phyloP scores from a whole-genome alignment of 2,113 vertebrate genomes.

The Amazona vittata region DNA sequence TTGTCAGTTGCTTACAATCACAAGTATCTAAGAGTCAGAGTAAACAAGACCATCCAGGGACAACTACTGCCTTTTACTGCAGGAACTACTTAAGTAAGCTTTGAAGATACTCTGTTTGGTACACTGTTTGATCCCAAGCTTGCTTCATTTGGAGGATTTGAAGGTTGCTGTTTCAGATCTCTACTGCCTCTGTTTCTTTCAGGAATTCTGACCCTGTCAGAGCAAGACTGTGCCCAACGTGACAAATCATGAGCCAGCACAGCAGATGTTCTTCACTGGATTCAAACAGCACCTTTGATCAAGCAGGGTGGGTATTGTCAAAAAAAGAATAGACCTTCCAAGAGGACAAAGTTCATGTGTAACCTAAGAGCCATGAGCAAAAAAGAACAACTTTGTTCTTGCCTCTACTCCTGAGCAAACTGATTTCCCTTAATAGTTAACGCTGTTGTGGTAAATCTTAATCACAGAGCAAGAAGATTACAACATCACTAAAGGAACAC shows the following conservation, averaged over 20 bases:
- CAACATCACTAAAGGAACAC: neutral
- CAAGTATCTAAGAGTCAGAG: neutral
- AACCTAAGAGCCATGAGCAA: neutral
- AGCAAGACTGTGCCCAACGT: accelerated
- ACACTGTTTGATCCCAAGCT: neutral
- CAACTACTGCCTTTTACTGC: neutral
- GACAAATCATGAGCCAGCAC: neutral
- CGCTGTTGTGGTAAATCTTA: neutral
- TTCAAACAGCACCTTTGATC: neutral
- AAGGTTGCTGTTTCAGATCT: neutral
- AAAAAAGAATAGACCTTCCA: neutral
- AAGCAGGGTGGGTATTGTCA: neutral
- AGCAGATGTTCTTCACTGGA: neutral
- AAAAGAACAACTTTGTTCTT: neutral
- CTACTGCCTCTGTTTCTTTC: neutral
- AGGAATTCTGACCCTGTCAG: neutral
- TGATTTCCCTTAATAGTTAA: neutral
- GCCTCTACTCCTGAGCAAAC: neutral
- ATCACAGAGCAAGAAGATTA: neutral
- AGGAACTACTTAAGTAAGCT: neutral
- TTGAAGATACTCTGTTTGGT: neutral
- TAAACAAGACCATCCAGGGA: neutral
- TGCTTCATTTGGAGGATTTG: neutral
- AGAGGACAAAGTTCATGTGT: neutral
- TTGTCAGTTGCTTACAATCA: neutral